A percentile compares a stretch with the other conserved stretches of the same genome.
Evolutionary conservation across 2,888 invertebrate species (phyloP).

Genomic region (Xanthorhoe designata): DNA sequence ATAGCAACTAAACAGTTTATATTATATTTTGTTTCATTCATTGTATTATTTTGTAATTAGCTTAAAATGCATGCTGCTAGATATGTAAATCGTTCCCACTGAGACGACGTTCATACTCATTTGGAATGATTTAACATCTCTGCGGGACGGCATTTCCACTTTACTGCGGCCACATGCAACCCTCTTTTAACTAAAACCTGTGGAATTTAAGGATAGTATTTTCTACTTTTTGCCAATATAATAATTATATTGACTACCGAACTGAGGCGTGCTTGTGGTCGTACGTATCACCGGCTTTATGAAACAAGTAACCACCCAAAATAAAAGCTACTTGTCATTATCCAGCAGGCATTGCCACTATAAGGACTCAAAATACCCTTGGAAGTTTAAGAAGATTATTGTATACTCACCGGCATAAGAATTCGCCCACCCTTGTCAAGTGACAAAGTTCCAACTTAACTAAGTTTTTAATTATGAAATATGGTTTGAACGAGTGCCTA

Average conservation of each 20-base stretch:
- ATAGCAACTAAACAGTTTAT: neutral
- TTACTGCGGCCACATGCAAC: constrained; percentile 12
- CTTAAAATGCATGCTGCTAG: constrained; percentile 29
- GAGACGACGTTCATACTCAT: neutral
- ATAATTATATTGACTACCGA: neutral
- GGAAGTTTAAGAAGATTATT: neutral
- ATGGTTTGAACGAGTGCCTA: too few relatives aligned
- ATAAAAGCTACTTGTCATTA: constrained; percentile 2
- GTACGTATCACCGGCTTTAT: constrained; percentile 10
- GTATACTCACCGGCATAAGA: too few relatives aligned
- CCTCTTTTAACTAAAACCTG: neutral
- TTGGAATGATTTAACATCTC: constrained; percentile 23
- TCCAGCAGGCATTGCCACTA: constrained; percentile 2
- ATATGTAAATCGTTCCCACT: constrained; percentile 9
- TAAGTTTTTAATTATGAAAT: too few relatives aligned
- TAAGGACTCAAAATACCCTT: neutral
- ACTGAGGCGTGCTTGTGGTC: constrained; percentile 18
- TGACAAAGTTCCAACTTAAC: too few relatives aligned
- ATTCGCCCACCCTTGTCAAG: too few relatives aligned
- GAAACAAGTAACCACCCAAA: constrained; percentile 6
- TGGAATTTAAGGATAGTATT: neutral
- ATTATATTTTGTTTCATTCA: constrained; percentile 12
- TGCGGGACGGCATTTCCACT: constrained; percentile 40
- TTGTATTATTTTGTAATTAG: constrained; percentile 30
- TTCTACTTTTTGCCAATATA: neutral